Evolutionary conservation across 2,888 invertebrate species (phyloP), one percentile per base, ranked within the genome.

Genomic region (Drosophila siamana): DNA sequence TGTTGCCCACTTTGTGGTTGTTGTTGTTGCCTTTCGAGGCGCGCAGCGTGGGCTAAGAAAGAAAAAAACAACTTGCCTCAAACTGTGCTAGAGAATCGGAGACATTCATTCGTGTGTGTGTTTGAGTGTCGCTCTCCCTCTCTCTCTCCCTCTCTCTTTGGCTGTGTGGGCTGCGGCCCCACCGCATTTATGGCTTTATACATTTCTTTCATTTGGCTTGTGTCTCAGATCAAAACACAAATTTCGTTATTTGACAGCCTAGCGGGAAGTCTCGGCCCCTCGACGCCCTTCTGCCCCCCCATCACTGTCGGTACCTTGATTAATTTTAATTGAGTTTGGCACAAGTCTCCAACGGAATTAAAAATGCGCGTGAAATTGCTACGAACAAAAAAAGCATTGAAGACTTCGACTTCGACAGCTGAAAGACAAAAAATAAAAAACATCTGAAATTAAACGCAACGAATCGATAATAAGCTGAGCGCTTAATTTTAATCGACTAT

Each of bases 151-250:
- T 13, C 13, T 13, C 13, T 33, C 30, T 16, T 28, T 28, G 40
- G 33, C 16, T 57, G 40, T 51, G 41, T 62, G 60, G 61, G 71
- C 72, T 44, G 74, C 13, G 57, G 65, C 40, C 52, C 63, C 67
- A 80, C 61, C 64, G 86, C 81, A 69, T 80, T 80, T 80, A 62
- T 69, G 56, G 64, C 44, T 64, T 78, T 74, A 44, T 16, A 64
- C 60, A 69, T 66, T 73, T 78, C 62, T 8, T 64, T 63, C 62
- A 59, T 76, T 71, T 85, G 88, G 84, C 88, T 86, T 82, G 82
- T 82, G 82, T 82, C 82, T 88, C 77, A 73, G 79, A 86, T 85
- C 83, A 79, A 86, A 80, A 83, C 83, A 70, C 69, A 78, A 59
- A 51, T 66, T 76, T 78, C 50, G 54, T 63, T 56, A 63, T 70